Evolutionary conservation across 1,140 invertebrate genomes (phyloP), one percentile per base, ranked within the genome.

Genomic region (Pseudomyrmex dendroicus): DNA sequence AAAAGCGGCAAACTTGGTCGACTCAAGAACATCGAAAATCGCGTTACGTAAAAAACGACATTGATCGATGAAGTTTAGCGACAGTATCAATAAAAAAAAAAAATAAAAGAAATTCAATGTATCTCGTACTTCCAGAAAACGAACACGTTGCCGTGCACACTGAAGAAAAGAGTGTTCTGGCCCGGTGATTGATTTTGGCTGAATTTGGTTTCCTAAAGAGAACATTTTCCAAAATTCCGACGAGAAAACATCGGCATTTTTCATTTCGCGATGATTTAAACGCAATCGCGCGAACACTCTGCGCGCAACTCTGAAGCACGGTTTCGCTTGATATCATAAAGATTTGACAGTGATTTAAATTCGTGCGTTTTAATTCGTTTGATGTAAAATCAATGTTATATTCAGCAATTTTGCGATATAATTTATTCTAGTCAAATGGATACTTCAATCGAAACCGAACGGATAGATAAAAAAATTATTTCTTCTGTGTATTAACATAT

Each of bases 31-130:
- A 17, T 44, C 74, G 44, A 50, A 70, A 80, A 13, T 10, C 22
- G 54, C 12, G 22, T 7, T 46, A 56, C 63, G 63, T 13, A 15
- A 70, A 25, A 56, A 57, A 48, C 15, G 64, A 78, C 66, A 22
- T 61, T 80, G 76, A 80, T 70, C 54, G 64, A 80, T 70, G 54
- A 70, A 17, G 22, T 54, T 10, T 48, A 54, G 22, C 22, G 22
- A 46, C 9, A 2, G 44, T 59, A 48, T 48, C 70, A 35, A 50
- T 80, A 59, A 25, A 48, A 72, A 80, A 72, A 80, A 61, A 15
- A 35, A 35, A 35, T 5, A 35, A 35, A 48, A 70, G 46, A 17
- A 59, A 48, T 72, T 50, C 59, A n/a, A 44, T 35, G 7, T 35
- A 57, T 13, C 35, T 35, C 25, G 25, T 15, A 22, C 46, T 80